phyloP scores from a whole-genome alignment of 2,797 vertebrate genomes.

The Rhyacichthys aspro region DNA sequence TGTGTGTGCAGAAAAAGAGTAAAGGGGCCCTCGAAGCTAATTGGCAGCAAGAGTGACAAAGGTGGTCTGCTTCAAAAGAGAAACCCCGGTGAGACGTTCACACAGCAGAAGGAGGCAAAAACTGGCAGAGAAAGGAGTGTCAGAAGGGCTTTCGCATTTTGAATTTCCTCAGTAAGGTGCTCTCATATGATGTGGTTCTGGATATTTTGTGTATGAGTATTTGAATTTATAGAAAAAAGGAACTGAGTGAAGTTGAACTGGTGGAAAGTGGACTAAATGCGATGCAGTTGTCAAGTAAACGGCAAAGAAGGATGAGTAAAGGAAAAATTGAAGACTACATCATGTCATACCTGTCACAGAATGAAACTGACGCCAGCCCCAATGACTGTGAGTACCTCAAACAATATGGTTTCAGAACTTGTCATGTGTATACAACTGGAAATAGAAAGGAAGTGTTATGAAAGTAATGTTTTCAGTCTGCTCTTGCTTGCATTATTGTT shows the following conservation, averaged over 20 bases:
- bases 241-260: conserved; percentile 4
- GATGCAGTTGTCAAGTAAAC: conserved; percentile 18
- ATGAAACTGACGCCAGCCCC: conserved; percentile 78
- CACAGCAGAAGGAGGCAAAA: conserved; percentile 45
- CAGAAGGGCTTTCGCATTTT: conserved; percentile 30
- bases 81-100: conserved; percentile 78
- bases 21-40: conserved; percentile 84
- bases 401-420: not conserved
- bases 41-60: conserved; percentile 90
- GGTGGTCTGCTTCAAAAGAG: conserved; percentile 86
- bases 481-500: not conserved
- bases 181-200: conserved; percentile 8
- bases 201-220: conserved; percentile 5
- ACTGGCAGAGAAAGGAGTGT: conserved; percentile 64
- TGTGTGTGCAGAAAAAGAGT: conserved; percentile 49
- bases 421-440: not conserved
- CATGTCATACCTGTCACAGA: conserved; percentile 82
- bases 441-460: not conserved
- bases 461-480: not conserved
- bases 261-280: conserved; percentile 17
- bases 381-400: conserved; percentile 87
- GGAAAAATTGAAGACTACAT: conserved; percentile 58
- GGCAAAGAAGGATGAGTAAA: conserved; percentile 56
- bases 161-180: conserved; percentile 23
- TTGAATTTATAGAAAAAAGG: conserved; percentile 20